Base-by-base conservation (phyloP, 2,797 vertebrate species). In the Brotula barbata region DNA sequence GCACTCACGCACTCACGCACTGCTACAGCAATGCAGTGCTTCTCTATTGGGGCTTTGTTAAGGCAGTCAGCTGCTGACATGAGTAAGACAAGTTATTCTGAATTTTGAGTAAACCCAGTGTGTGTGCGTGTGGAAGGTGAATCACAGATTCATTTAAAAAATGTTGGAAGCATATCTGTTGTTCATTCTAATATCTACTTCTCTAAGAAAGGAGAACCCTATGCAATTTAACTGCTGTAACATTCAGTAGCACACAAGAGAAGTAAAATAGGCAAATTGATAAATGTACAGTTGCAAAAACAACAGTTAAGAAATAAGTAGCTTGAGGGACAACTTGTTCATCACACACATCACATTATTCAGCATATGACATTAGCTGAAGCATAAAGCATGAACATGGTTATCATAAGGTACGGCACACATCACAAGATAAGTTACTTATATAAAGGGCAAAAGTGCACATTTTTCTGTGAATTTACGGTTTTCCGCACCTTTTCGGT, bases 41-140 rank as follows among this genome's bases (percentile, higher is more conserved):
- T 42, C 17, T 68, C 39, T 60, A 34, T 16, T 4, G 41, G n/a
- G 0, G 37, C 49, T 50, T 54, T 57, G 56, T 44, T 48, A 20
- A 59, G 34, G 39, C 44, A 21, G 23, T 67, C 55, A 64, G 75
- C 76, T 74, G 51, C 50, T 45, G 51, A 13, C 28, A 1, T 36
- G 65, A 64, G 84, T 75, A 71, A 1, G 54, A 46, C 25, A 47
- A 65, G 55, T 50, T 34, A 36, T 48, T 59, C 72, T 56, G 58
- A 71, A 75, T 75, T 83, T 56, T 61, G 59, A 68, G 69, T 40
- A 75, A 79, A 71, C 74, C 63, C 58, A 69, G 46, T 37, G 69
- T 20, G 59, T 23, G 57, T 22, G 54, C 17, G 41, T 33, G 41
- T 57, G 28, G 28, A 45, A 43, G 50, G 9, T 68, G 68, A 74